Conservation (phyloP, 2,888 invertebrate genomes). For the Drosophila anomelani region DNA sequence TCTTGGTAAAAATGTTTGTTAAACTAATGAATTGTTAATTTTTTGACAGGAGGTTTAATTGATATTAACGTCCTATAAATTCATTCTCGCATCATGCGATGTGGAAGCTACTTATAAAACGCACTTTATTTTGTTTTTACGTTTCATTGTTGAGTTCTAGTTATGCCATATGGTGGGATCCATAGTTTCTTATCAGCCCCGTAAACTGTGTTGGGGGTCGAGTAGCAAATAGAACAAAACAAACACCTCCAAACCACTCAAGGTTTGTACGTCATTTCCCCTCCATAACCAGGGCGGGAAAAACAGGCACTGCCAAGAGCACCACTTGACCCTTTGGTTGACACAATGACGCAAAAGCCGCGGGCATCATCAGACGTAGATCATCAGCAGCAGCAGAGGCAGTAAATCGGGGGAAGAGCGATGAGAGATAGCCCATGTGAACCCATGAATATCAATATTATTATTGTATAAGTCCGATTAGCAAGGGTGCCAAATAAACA, state of each 20-base stretch:
- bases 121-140: slow-evolving; percentile 1
- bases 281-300: slow-evolving; percentile 19
- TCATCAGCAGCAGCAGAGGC: not conserved
- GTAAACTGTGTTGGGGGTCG: slow-evolving; percentile 47
- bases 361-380: slow-evolving; percentile 31
- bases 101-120: not conserved
- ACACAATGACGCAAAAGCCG: slow-evolving; percentile 38
- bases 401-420: slow-evolving; percentile 12
- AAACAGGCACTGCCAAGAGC: slow-evolving; percentile 24
- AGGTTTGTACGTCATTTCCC: slow-evolving; percentile 39
- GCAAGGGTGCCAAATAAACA: slow-evolving; percentile 20
- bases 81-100: not conserved
- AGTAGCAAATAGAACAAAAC: slow-evolving; percentile 23
- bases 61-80: not conserved
- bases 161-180: slow-evolving; percentile 25
- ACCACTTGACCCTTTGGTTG: slow-evolving; percentile 45
- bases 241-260: slow-evolving; percentile 38
- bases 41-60: not conserved
- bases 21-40: not conserved
- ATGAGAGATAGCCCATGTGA: slow-evolving; percentile 33
- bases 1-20: not conserved
- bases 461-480: slow-evolving; percentile 27
- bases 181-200: slow-evolving; percentile 30
- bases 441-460: slow-evolving; percentile 22
- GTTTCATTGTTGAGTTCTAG: slow-evolving; percentile 3